phyloP scores from a whole-genome alignment of 2,888 invertebrate genomes.

The Thyatira batis region DNA sequence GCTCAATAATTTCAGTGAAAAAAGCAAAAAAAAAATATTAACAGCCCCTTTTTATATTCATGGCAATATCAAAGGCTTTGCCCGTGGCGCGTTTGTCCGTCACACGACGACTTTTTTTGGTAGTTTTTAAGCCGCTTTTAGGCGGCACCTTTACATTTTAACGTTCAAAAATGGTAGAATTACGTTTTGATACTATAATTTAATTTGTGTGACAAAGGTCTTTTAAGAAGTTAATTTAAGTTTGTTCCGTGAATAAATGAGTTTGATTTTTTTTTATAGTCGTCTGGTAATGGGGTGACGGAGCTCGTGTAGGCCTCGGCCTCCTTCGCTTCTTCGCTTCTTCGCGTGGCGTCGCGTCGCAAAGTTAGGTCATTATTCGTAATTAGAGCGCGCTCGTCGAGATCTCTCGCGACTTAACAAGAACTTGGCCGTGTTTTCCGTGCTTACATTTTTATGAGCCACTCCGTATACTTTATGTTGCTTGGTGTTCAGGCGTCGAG shows the following conservation, averaged over 20 bases:
- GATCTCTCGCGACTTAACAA: conserved; percentile 2
- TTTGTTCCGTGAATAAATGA: too few species aligned
- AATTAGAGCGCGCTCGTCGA: conserved; percentile 24
- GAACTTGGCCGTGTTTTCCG: background rate
- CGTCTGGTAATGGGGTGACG: too few species aligned
- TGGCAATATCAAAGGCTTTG: conserved; percentile 6
- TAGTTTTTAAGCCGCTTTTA: too few species aligned
- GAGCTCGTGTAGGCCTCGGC: too few species aligned
- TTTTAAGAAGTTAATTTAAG: too few species aligned
- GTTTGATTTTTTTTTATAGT: too few species aligned
- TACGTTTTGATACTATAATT: too few species aligned
- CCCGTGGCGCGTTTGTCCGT: background rate
- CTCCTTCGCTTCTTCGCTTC: too few species aligned
- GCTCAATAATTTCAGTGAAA: background rate
- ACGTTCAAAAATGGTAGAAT: too few species aligned
- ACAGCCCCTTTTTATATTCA: conserved; percentile 10
- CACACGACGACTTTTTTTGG: conserved; percentile 9
- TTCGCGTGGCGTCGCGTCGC: conserved; percentile 7
- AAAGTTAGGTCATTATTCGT: conserved; percentile 27
- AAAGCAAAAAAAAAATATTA: background rate
- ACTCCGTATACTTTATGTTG: background rate
- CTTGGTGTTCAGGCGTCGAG: background rate
- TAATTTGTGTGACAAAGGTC: too few species aligned
- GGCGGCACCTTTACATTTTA: too few species aligned
- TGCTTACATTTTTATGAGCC: background rate